A percentile compares a stretch with the other conserved stretches of the same genome.
Evolutionary conservation across 2,113 vertebrate genomes (phyloP).

Genomic region (Pseudonaja textilis): DNA sequence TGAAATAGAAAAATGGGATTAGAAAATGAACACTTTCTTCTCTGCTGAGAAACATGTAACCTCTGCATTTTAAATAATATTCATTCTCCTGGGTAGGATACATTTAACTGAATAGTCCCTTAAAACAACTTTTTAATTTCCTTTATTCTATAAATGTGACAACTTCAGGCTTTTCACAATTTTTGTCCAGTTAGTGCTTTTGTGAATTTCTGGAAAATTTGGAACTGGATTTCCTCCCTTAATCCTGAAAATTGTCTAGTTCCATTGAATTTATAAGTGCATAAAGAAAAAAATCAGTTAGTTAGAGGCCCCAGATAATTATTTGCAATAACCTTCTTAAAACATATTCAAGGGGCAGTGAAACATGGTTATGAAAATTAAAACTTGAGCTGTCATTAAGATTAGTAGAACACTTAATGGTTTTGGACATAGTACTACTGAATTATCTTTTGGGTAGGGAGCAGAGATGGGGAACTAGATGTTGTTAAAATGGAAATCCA

Average conservation of each 20-base stretch:
- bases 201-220: background rate
- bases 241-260: background rate
- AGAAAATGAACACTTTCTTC: background rate
- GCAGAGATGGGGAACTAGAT: background rate
- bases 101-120: background rate
- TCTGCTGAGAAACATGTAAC: background rate
- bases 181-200: background rate
- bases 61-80: background rate
- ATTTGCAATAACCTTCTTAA: background rate
- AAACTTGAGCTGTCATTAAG: background rate
- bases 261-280: background rate
- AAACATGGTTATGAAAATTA: background rate
- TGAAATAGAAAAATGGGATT: background rate
- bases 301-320: background rate
- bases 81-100: background rate
- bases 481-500: background rate
- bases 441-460: background rate
- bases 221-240: background rate
- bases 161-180: background rate
- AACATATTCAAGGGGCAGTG: background rate
- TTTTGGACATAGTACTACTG: background rate
- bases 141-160: background rate
- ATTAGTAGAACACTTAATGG: background rate
- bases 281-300: background rate
- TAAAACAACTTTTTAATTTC: background rate